Evolutionary conservation across 2,888 invertebrate genomes (phyloP), one percentile per base, ranked within the genome.

Genomic region (Platynereis dumerilii): DNA sequence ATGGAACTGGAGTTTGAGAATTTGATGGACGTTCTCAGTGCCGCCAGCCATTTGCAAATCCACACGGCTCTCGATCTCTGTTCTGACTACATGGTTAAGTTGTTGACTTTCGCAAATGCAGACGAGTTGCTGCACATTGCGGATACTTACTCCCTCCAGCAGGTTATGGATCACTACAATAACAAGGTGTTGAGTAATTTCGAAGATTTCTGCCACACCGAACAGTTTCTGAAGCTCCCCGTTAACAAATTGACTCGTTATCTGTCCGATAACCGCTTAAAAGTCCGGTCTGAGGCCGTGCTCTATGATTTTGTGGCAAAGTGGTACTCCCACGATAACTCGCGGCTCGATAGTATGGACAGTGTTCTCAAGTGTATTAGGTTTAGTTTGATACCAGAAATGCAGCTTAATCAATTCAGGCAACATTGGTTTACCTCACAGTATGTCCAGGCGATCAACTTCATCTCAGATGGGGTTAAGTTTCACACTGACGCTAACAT

Each of bases 1-100:
- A 74, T 82, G 74, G 72, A 73, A 1, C 71, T 83, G 10, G 74
- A 77, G 45, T 73, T 74, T n/a, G 80, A 80, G 58, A 81, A 80
- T 67, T 73, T 83, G 42, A 79, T 77, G 1, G 82, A 82, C 59
- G 76, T 81, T 15, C 76, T 83, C 65, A 78, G 80, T 70, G 80
- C 82, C 1, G 80, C 81, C 58, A 82, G 80, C 62, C 81, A 81
- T 67, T 69, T 80, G 22, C 77, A 78, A 64, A 79, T 82, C n/a
- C 73, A 78, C n/a, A 62, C 77, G 26, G 83, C 80, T 0, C 74
- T 83, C 2, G 80, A 82, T 56, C 75, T 81, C 28, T 83, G 83
- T 70, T 80, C 79, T 69, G 76, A 75, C n/a, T 83, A 79, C 71
- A 80, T 83, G 60, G 81, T 80, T 60, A 76, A 79, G 0, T 69